These are phyloP conservation scores for Eulemur rufifrons DNA, from an alignment of 2,113 vertebrate genomes.

Conservation along the genomic window DNA sequence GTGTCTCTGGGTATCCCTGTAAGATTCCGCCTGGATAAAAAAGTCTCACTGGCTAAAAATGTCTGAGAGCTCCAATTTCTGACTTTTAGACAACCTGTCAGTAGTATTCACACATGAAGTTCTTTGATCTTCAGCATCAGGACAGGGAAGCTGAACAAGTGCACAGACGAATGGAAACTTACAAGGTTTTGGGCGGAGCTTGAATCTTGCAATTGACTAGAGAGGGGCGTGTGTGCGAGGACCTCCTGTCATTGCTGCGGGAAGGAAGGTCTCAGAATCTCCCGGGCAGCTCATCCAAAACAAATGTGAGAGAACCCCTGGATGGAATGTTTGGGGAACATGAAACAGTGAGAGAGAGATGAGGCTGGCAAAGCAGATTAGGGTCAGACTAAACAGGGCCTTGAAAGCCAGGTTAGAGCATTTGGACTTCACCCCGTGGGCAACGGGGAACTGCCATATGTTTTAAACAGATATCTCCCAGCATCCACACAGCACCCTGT, in stretches of 20 bases:
- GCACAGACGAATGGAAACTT: background rate
- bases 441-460: background rate
- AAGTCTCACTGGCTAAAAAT: background rate
- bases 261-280: background rate
- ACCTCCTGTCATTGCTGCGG: background rate
- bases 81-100: background rate
- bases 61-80: background rate
- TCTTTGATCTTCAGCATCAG: background rate
- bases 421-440: background rate
- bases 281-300: background rate
- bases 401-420: background rate
- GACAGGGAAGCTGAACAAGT: background rate
- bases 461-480: background rate
- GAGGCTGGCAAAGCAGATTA: background rate
- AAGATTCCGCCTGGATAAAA: background rate
- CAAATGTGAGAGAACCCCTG: background rate
- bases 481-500: fast-evolving
- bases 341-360: background rate
- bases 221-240: background rate
- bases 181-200: background rate
- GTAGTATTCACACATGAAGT: too few species aligned
- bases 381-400: background rate
- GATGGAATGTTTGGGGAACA: background rate
- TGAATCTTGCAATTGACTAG: background rate
- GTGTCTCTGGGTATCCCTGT: background rate